Conservation (phyloP, 2,113 vertebrate species). For the Myiagra hebetior region DNA sequence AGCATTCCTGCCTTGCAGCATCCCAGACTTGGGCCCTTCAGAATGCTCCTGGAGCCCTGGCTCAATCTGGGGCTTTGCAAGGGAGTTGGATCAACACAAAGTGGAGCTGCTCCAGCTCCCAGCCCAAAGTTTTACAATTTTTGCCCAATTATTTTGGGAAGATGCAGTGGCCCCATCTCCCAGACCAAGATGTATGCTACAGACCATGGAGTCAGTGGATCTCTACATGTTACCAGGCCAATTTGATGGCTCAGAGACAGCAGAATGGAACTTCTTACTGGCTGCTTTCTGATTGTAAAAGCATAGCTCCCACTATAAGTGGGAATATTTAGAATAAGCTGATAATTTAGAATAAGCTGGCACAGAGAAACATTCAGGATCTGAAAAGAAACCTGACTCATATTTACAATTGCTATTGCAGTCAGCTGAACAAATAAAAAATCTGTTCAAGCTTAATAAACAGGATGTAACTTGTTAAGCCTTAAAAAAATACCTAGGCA, state of each 20-base stretch:
- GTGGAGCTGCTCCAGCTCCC: background rate
- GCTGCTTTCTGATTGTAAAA: background rate
- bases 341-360: background rate
- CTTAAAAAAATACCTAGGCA: background rate
- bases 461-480: conserved; percentile 20
- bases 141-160: background rate
- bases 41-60: background rate
- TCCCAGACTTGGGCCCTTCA: background rate
- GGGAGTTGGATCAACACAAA: background rate
- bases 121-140: background rate
- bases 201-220: background rate
- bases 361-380: background rate
- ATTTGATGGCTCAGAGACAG: background rate
- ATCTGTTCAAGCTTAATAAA: conserved; percentile 19
- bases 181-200: background rate
- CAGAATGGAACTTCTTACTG: background rate
- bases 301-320: background rate
- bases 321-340: background rate
- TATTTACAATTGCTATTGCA: background rate
- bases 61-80: background rate
- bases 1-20: background rate
- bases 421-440: conserved; percentile 30
- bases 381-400: background rate
- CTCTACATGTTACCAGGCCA: background rate
- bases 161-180: accelerated